Conservation (phyloP, 2,888 invertebrate genomes). For the Diaphora mendica region DNA sequence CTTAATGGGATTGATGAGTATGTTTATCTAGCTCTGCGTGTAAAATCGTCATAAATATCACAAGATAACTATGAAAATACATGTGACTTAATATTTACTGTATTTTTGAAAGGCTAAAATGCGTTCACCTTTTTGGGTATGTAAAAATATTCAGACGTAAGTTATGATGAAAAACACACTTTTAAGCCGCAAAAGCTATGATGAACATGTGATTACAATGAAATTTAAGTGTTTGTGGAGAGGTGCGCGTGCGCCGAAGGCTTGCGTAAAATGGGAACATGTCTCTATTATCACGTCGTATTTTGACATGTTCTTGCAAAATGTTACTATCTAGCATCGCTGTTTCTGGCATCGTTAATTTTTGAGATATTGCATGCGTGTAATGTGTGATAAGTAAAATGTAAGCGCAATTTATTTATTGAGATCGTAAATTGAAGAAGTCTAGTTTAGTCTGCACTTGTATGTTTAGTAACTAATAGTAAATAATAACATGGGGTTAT, state of each 20-base stretch:
- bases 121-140: no score
- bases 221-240: conserved; percentile 30
- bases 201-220: conserved; percentile 51
- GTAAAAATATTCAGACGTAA: not conserved
- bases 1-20: no score
- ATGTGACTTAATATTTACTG: no score
- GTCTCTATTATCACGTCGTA: conserved; percentile 43
- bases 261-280: conserved; percentile 37
- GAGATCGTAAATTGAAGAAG: no score
- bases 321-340: conserved; percentile 26
- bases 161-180: conserved; percentile 50
- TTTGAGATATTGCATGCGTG: conserved; percentile 5
- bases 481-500: no score
- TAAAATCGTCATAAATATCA: not conserved
- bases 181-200: conserved; percentile 44
- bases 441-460: no score
- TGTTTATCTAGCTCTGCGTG: not conserved
- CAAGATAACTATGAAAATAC: no score
- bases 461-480: no score
- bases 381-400: not conserved
- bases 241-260: conserved; percentile 23
- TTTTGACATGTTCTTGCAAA: conserved; percentile 40
- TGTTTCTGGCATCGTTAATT: conserved; percentile 22
- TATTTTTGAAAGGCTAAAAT: not conserved
- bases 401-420: no score